These are phyloP conservation scores for Drosophila subsilvestris DNA, from an alignment of 2,888 invertebrate genomes.

Conservation along the genomic window DNA sequence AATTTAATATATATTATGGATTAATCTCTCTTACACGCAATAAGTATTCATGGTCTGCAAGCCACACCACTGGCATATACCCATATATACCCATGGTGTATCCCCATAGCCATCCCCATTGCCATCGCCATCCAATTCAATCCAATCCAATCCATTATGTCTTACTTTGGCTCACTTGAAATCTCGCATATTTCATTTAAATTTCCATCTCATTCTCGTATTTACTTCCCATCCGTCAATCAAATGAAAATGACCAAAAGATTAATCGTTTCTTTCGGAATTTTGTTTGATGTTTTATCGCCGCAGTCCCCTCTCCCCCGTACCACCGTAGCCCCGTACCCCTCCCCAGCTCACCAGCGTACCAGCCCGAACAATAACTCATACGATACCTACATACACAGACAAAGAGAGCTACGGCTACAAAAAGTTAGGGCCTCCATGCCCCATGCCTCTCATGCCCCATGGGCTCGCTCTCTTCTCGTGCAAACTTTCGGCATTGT, in stretches of 20 bases:
- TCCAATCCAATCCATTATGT: constrained; percentile 34
- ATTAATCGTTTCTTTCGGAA: constrained; percentile 83
- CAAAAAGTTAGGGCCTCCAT: constrained; percentile 1
- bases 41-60: background rate
- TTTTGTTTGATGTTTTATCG: constrained; percentile 82
- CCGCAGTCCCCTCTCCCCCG: constrained; percentile 57
- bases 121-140: background rate
- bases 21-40: too few relatives aligned
- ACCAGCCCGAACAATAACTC: constrained; percentile 34
- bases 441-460: background rate
- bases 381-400: constrained; percentile 16
- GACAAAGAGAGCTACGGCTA: background rate
- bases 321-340: background rate
- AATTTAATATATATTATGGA: background rate
- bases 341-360: constrained; percentile 37
- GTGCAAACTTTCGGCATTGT: constrained; percentile 62
- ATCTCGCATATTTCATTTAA: constrained; percentile 32
- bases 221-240: constrained; percentile 82
- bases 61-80: background rate
- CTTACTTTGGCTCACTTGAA: constrained; percentile 40
- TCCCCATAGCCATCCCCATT: background rate
- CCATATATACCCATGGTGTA: too few relatives aligned
- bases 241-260: constrained; percentile 83
- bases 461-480: background rate
- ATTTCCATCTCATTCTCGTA: constrained; percentile 50